Percentiles rank a stretch among this genome's conserved stretches.
phyloP scores from a whole-genome alignment of 1,140 invertebrate genomes.

The Trachymyrmex septentrionalis region DNA sequence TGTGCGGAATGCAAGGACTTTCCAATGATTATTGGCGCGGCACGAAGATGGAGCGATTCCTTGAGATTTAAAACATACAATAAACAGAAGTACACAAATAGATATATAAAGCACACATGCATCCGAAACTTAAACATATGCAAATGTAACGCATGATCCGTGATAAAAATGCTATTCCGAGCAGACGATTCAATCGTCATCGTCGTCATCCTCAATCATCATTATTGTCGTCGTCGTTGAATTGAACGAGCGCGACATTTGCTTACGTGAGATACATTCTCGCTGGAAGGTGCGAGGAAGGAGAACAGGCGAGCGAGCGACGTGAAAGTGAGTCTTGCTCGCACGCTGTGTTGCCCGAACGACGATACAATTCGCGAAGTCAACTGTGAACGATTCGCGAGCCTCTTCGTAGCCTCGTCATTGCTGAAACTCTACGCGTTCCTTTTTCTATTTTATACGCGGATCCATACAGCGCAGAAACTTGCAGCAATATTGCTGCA shows the following conservation, averaged over 20 bases:
- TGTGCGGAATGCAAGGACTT: too few species aligned
- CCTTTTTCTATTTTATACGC: background rate
- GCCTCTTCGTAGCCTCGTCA: too few species aligned
- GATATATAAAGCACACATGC: too few species aligned
- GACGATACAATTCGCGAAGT: constrained; percentile 32
- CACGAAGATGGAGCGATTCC: too few species aligned
- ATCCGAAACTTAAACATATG: background rate
- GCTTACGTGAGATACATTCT: constrained; percentile 55
- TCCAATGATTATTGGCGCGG: background rate
- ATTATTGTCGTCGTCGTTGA: background rate
- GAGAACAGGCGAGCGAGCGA: constrained; percentile 43
- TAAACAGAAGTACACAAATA: background rate
- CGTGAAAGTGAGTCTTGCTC: constrained; percentile 52
- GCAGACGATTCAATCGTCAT: background rate
- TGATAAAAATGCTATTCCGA: background rate
- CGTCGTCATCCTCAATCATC: background rate
- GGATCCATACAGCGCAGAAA: too few species aligned
- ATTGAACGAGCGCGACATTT: constrained; percentile 50
- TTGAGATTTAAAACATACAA: background rate
- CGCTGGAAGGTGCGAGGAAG: constrained; percentile 51
- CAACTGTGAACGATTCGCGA: constrained; percentile 11
- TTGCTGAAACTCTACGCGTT: background rate
- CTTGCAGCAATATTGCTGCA: too few species aligned
- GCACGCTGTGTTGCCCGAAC: constrained; percentile 7
- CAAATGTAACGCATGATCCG: background rate